Conservation (phyloP, 2,113 vertebrate species). For the Semnornis frantzii region DNA sequence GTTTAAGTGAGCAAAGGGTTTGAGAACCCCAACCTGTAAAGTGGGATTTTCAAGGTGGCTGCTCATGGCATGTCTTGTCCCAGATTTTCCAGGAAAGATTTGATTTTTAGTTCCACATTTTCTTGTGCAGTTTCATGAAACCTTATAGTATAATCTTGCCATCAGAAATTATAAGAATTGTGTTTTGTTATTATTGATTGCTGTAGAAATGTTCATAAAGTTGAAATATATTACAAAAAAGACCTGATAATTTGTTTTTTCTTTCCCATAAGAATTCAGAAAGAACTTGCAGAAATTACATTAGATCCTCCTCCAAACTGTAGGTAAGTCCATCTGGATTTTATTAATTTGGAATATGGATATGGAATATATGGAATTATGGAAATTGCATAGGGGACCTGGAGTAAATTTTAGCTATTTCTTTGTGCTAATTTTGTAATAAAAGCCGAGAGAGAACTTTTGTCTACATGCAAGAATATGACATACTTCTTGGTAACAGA, state of each 20-base stretch:
- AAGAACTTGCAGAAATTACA: constrained; percentile 98
- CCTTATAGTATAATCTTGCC: neutral
- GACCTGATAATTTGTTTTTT: constrained; percentile 31
- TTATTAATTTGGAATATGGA: constrained; percentile 48
- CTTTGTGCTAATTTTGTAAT: neutral
- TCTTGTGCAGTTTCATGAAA: neutral
- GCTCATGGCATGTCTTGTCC: neutral
- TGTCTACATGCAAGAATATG: neutral
- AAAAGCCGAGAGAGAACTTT: neutral
- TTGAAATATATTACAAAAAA: neutral
- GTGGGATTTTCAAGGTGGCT: neutral
- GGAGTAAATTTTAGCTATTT: neutral
- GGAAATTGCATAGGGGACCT: neutral
- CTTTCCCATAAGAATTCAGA: constrained; percentile 89
- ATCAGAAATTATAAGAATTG: neutral
- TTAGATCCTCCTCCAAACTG: constrained; percentile 98
- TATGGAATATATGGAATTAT: neutral
- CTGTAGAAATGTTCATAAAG: constrained; percentile 6
- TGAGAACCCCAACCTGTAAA: neutral
- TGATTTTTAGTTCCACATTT: neutral
- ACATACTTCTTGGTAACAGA: neutral
- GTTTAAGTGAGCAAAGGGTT: neutral
- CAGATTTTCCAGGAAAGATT: neutral
- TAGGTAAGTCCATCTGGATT: constrained; percentile 86
- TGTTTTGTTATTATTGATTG: neutral